Evolutionary conservation across 1,140 invertebrate species (phyloP).

Genomic region (Listronotus oregonensis): DNA sequence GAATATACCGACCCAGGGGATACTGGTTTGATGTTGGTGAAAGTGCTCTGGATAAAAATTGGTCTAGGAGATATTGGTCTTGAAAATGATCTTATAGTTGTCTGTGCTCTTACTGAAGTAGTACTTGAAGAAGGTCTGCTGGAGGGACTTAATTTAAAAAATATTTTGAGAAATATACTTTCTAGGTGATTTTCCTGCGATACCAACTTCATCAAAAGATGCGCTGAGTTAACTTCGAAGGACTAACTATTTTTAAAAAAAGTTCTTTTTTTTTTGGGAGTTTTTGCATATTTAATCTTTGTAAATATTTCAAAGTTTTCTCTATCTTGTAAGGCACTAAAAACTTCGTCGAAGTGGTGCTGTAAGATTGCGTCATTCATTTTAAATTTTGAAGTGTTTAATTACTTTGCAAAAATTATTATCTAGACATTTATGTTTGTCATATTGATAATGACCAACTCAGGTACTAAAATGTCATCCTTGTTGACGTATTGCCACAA

Average conservation of each 20-base stretch:
- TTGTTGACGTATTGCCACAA: too few relatives aligned
- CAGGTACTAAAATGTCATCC: too few relatives aligned
- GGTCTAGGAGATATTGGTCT: not conserved
- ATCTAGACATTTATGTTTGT: too few relatives aligned
- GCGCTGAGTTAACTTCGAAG: constrained; percentile 14
- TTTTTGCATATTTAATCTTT: constrained; percentile 17
- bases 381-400: constrained; percentile 23
- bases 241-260: constrained; percentile 31
- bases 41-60: not conserved
- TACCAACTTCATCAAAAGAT: not conserved
- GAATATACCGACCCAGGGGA: not conserved
- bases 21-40: constrained; percentile 4
- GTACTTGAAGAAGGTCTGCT: constrained; percentile 15
- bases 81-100: not conserved
- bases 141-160: constrained; percentile 2
- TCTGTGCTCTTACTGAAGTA: not conserved
- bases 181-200: not conserved
- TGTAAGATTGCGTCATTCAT: constrained; percentile 39
- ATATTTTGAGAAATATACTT: not conserved
- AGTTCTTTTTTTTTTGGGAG: constrained; percentile 31
- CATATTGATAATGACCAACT: too few relatives aligned
- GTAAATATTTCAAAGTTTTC: constrained; percentile 43
- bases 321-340: constrained; percentile 35
- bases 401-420: too few relatives aligned
- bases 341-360: constrained; percentile 41